Percentiles rank a stretch among this genome's conserved stretches.
Evolutionary conservation across 2,797 vertebrate species (phyloP).

Genomic region (Adelosebastes latens): DNA sequence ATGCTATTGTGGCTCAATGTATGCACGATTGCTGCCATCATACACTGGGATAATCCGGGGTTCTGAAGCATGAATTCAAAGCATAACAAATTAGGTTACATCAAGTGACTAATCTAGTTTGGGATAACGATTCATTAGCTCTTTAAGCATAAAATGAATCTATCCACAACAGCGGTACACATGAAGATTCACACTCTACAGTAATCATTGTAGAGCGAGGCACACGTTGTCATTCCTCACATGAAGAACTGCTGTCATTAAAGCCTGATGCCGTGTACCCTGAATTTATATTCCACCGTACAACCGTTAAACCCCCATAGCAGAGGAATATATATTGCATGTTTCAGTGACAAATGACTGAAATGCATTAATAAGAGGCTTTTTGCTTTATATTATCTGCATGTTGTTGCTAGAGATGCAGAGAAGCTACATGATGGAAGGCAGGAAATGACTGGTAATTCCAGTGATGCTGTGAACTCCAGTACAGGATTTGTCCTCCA

Average conservation of each 20-base stretch:
- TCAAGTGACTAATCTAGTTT: not conserved
- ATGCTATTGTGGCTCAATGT: not conserved
- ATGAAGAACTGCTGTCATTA: conserved; percentile 56
- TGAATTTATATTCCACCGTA: conserved; percentile 45
- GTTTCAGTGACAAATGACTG: conserved; percentile 12
- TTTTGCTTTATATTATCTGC: conserved; percentile 31
- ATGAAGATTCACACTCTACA: conserved; percentile 14
- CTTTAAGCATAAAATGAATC: conserved; percentile 15
- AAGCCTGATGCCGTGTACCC: conserved; percentile 32
- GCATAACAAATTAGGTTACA: not conserved
- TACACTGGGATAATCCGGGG: not conserved
- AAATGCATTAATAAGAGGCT: conserved; percentile 27
- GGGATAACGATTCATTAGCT: not conserved
- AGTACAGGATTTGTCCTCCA: not conserved
- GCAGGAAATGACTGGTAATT: conserved; percentile 9
- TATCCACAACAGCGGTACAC: conserved; percentile 1
- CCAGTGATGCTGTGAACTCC: not conserved
- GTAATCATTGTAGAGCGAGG: conserved; percentile 7
- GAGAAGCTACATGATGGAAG: conserved; percentile 11
- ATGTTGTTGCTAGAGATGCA: conserved; percentile 42
- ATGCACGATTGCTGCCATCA: not conserved
- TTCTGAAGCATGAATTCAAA: conserved; percentile 1
- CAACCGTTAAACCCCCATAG: conserved; percentile 18
- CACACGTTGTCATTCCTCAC: conserved; percentile 22
- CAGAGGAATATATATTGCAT: conserved; percentile 27